Evolutionary conservation across 2,888 invertebrate genomes (phyloP), one percentile per base, ranked within the genome.

Genomic region (Drosophila niveifrons): DNA sequence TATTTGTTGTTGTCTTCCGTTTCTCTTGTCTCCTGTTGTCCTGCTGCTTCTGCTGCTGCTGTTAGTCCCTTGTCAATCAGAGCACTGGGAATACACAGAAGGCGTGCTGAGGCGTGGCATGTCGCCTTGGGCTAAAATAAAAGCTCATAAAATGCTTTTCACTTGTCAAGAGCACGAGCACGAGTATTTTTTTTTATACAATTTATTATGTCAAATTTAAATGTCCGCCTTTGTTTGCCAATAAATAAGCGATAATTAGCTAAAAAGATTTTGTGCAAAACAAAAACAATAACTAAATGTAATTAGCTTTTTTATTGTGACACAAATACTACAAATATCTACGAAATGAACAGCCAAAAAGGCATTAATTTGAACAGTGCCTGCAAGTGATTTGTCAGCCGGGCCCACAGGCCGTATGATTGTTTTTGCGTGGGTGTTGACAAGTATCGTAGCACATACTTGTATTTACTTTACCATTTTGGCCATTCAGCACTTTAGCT

Each of bases 291-390:
- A 39, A 48, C 10, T 9, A 41, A 41, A 57, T 36, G 46, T 47
- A 36, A 57, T 57, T 57, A 31, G 13, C 15, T 57, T 18, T 15
- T 43, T 23, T 13, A 23, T 44, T 47, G 34, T 9, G 59, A 34
- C 72, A 80, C 75, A 69, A 78, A 81, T 81, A 78, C 78, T 80
- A 78, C 65, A 75, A 68, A 23, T 46, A 36, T n/a, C 13, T 18
- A 59, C 15, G 23, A 28, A 36, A 43, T 18, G 50, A 47, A 44
- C 50, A 53, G 68, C 43, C 39, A 47, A 18, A 31, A 41, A 7
- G 62, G 68, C 63, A 66, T 69, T 78, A 75, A 72, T 62, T 68
- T 63, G 7, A 8, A 48, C 57, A 47, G 18, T 57, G 74, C 39
- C 80, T 66, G 72, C 61, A 69, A 79, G 58, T 75, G 72, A 79